Evolutionary conservation across 2,888 invertebrate genomes (phyloP).

Genomic region (Plusia festucae): DNA sequence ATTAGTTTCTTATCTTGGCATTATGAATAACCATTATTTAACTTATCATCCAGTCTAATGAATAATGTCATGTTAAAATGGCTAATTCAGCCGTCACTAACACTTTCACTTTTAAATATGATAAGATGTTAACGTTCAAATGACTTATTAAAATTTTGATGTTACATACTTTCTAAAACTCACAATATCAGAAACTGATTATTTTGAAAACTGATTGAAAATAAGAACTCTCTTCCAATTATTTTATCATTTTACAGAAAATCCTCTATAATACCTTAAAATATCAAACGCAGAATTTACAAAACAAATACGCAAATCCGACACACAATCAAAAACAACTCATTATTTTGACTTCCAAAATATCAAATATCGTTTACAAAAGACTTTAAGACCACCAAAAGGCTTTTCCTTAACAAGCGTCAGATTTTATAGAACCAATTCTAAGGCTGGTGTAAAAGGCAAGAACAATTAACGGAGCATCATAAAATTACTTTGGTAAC

Average conservation of each 20-base stretch:
- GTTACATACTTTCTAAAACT: no score
- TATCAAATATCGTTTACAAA: slow-evolving; percentile 27
- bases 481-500: slow-evolving; percentile 22
- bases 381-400: slow-evolving; percentile 9
- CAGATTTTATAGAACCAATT: slow-evolving; percentile 13
- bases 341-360: slow-evolving; percentile 20
- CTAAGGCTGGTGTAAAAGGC: slow-evolving; percentile 3
- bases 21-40: no score
- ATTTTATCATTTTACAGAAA: background rate
- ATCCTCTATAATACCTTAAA: no score
- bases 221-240: background rate
- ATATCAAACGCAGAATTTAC: slow-evolving; percentile 8
- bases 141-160: background rate
- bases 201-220: no score
- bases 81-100: background rate
- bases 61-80: background rate
- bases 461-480: slow-evolving; percentile 22
- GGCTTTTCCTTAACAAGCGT: slow-evolving; percentile 16
- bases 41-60: background rate
- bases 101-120: background rate
- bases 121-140: background rate
- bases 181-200: no score
- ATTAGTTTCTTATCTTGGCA: no score
- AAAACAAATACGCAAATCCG: slow-evolving; percentile 15
- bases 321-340: slow-evolving; percentile 24